phyloP scores from a whole-genome alignment of 2,888 invertebrate species.

The Oxytorus armatus region DNA sequence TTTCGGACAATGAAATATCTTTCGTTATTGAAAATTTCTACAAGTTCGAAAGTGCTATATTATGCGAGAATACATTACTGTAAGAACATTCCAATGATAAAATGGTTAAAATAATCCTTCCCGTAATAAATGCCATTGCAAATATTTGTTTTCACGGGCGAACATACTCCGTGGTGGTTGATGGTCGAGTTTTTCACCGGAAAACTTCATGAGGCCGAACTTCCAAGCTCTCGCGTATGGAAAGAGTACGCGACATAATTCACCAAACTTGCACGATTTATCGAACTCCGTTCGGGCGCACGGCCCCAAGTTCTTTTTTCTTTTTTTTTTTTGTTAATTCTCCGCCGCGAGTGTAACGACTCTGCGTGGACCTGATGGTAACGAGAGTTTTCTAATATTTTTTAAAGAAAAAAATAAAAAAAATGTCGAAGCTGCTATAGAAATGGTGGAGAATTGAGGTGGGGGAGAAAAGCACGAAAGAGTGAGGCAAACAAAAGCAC shows the following conservation, averaged over 20 bases:
- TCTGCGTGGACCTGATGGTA: constrained; percentile 28
- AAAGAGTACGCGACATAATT: constrained; percentile 54
- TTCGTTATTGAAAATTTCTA: too few relatives aligned
- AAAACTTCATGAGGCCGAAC: constrained; percentile 29
- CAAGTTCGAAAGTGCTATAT: too few relatives aligned
- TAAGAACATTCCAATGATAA: neutral
- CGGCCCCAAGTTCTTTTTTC: neutral
- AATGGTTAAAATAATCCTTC: neutral
- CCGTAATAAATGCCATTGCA: neutral
- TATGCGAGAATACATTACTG: too few relatives aligned
- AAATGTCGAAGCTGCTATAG: constrained; percentile 20
- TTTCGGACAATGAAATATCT: too few relatives aligned
- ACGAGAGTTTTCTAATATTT: constrained; percentile 53
- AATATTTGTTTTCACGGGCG: neutral
- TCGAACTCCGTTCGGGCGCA: constrained; percentile 39
- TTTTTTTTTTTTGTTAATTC: constrained; percentile 6
- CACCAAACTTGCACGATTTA: constrained; percentile 61
- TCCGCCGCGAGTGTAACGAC: constrained; percentile 22
- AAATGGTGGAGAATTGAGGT: constrained; percentile 18
- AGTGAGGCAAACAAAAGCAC: constrained; percentile 46
- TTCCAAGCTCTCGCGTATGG: constrained; percentile 27
- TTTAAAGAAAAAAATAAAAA: too few relatives aligned
- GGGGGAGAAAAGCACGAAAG: constrained; percentile 6
- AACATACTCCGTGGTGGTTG: neutral
- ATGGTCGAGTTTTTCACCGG: constrained; percentile 26